A percentile compares a stretch with the other conserved stretches of the same genome.
phyloP scores from a whole-genome alignment of 2,797 vertebrate species.

The Manis crassicaudata region DNA sequence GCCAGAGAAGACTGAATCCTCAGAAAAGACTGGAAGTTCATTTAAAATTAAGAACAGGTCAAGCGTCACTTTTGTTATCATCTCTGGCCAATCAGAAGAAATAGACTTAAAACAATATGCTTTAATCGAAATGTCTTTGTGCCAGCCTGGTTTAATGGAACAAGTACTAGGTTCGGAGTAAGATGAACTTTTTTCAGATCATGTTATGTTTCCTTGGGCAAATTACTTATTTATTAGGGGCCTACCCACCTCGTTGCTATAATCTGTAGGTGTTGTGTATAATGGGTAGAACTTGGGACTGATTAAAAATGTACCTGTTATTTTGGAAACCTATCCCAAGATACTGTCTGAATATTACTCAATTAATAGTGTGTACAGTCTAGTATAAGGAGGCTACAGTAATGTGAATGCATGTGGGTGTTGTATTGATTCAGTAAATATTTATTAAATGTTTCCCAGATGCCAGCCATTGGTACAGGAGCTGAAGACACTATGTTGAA shows the following conservation, averaged over 20 bases:
- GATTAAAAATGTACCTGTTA: background rate
- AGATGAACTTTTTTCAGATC: background rate
- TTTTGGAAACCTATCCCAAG: background rate
- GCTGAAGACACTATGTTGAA: background rate
- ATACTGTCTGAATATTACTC: background rate
- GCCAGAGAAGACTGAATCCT: background rate
- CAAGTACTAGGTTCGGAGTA: background rate
- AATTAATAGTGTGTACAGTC: background rate
- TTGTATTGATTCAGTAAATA: background rate
- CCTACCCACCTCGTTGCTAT: background rate
- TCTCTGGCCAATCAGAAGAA: background rate
- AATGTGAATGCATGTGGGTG: background rate
- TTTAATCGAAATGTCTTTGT: background rate
- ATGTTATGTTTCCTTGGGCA: background rate
- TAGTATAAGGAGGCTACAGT: background rate
- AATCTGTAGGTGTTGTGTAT: background rate
- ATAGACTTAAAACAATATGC: background rate
- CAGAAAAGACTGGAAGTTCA: background rate
- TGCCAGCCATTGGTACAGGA: background rate
- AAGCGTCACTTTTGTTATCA: background rate
- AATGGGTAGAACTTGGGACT: background rate
- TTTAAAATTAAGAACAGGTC: background rate
- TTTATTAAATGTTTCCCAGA: background rate
- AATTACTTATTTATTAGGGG: background rate
- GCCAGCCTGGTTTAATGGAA: background rate